Conservation (phyloP, 64 coral and sea anemone genomes). For the Montipora efflorescens region DNA sequence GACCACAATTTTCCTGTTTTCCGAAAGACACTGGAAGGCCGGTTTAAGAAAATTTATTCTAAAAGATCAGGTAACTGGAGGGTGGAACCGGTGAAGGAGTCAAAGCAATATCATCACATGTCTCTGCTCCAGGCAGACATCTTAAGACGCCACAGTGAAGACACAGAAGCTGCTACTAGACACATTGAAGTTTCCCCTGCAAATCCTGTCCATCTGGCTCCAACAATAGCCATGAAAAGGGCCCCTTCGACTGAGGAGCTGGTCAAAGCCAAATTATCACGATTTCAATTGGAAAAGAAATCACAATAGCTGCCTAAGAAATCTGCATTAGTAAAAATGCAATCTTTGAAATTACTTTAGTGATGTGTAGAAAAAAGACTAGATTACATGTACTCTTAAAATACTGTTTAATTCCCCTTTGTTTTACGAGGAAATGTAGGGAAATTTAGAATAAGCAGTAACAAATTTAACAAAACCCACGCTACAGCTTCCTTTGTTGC, state of each 20-base stretch:
- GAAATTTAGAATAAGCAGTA: too few relatives aligned
- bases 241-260: conserved; percentile 47
- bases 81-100: conserved; percentile 47
- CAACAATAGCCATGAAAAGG: conserved; percentile 69
- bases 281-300: conserved; percentile 22
- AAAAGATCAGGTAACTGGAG: conserved; percentile 61
- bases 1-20: conserved; percentile 77
- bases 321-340: neutral
- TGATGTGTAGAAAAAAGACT: neutral
- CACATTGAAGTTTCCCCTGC: conserved; percentile 18
- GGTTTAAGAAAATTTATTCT: conserved; percentile 55
- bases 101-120: conserved; percentile 44
- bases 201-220: conserved; percentile 56
- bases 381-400: too few relatives aligned
- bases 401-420: too few relatives aligned
- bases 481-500: neutral
- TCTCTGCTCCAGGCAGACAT: conserved; percentile 42
- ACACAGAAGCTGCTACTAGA: conserved; percentile 16
- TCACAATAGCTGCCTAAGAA: neutral
- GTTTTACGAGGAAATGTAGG: too few relatives aligned
- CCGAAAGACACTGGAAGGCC: conserved; percentile 11
- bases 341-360: neutral
- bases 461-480: too few relatives aligned
- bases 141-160: conserved; percentile 17
- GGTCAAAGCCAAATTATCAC: conserved; percentile 49